Evolutionary conservation across 2,797 vertebrate genomes (phyloP), one percentile per base, ranked within the genome.

Genomic region (Gambusia yucatana): DNA sequence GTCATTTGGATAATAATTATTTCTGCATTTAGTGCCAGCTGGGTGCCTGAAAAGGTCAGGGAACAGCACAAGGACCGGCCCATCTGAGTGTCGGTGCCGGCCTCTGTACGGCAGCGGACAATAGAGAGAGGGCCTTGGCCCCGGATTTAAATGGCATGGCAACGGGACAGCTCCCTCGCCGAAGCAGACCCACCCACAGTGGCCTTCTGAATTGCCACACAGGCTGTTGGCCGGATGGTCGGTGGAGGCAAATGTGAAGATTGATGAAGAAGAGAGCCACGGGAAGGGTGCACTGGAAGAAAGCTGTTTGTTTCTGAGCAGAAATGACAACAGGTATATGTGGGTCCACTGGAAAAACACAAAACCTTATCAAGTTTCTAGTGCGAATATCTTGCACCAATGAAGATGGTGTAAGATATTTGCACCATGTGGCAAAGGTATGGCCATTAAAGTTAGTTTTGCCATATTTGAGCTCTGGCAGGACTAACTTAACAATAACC

Each of bases 1-100:
- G 88, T 95, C 95, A 95, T 95, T 94, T 93, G 94, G 93, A 92
- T 94, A 91, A 94, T 95, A 93, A 95, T 96, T 94, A 95, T 94
- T 88, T 92, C 90, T 89, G 91, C 89, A 83, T 93, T 94, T 94
- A 94, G 90, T 94, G 95, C 92, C 95, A 96, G 95, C 94, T 95
- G 95, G 94, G 92, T 93, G 92, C 91, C 90, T 89, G 91, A 94
- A 92, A 95, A 94, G 94, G 95, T 95, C 95, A 95, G 92, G 88
- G 89, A 94, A 94, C 94, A 95, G 95, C 92, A 88, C 93, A 93
- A 87, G 88, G 85, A 92, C 91, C 82, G 91, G 91, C 93, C 95
- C 92, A 95, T 94, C 93, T 93, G 90, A 82, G 70, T 90, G 91
- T 93, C 89, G 86, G 88, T 89, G 84, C 94, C 92, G 88, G 87